These are phyloP conservation scores for Synergus japonicus DNA, from an alignment of 2,888 invertebrate genomes.

Conservation along the genomic window DNA sequence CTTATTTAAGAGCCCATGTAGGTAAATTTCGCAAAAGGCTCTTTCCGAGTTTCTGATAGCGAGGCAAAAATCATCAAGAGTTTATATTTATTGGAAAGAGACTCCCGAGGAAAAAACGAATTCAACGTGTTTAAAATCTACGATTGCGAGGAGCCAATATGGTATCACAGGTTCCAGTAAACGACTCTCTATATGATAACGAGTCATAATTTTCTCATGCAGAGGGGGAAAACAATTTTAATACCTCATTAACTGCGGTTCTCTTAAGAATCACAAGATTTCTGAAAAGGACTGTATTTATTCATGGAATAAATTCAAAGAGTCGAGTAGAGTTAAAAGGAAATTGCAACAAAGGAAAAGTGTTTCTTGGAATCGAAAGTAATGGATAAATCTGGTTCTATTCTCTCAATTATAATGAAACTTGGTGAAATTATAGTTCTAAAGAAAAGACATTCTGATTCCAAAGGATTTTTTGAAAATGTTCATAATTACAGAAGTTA, in stretches of 20 bases:
- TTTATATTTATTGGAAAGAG: neutral
- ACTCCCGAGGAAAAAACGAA: neutral
- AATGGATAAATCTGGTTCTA: neutral
- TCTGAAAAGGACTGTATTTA: neutral
- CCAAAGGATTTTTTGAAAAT: too few species aligned
- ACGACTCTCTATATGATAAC: constrained; percentile 1
- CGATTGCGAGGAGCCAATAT: constrained; percentile 21
- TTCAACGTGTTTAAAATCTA: constrained; percentile 20
- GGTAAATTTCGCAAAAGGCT: constrained; percentile 3
- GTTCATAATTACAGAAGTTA: too few species aligned
- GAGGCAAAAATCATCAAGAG: constrained; percentile 4
- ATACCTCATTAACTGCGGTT: constrained; percentile 15
- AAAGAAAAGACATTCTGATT: too few species aligned
- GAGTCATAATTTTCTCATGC: constrained; percentile 8
- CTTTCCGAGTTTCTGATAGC: neutral
- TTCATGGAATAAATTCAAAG: neutral
- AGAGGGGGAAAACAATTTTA: neutral
- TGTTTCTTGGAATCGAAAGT: neutral
- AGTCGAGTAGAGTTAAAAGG: neutral
- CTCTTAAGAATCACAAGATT: neutral
- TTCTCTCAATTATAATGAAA: too few species aligned
- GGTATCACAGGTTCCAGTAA: neutral
- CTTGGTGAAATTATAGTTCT: too few species aligned
- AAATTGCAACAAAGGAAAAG: neutral
- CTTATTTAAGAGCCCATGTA: constrained; percentile 2